Conservation (phyloP, 2,797 vertebrate genomes). For the Allobates femoralis region DNA sequence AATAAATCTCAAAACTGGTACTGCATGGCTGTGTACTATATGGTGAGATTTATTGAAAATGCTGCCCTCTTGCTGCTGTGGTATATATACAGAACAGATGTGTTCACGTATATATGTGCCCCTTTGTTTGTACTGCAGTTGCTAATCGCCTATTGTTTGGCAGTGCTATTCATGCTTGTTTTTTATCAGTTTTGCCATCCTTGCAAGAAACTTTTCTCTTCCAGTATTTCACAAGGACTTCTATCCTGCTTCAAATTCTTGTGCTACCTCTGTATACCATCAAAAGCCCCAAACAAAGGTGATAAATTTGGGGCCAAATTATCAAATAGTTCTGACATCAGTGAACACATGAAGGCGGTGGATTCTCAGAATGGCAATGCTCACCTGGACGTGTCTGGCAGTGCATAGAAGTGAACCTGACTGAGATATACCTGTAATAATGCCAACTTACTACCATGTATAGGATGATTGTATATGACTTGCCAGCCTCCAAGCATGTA, state of each 20-base stretch:
- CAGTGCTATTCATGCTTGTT: constrained; percentile 92
- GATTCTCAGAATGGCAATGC: constrained; percentile 74
- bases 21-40: constrained; percentile 88
- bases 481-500: constrained; percentile 28
- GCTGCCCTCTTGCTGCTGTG: constrained; percentile 88
- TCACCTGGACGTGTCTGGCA: constrained; percentile 72
- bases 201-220: constrained; percentile 91
- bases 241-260: constrained; percentile 81
- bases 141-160: constrained; percentile 84
- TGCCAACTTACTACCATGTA: not conserved
- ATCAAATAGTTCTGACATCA: constrained; percentile 66
- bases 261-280: constrained; percentile 74
- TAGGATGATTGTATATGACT: not conserved
- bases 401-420: constrained; percentile 67
- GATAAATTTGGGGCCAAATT: constrained; percentile 71
- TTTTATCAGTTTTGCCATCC: constrained; percentile 98
- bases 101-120: constrained; percentile 86
- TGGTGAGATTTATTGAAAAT: constrained; percentile 91
- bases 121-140: constrained; percentile 89
- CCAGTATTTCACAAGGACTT: constrained; percentile 84
- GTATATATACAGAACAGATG: constrained; percentile 89
- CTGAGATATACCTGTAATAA: not conserved
- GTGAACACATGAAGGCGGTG: constrained; percentile 66
- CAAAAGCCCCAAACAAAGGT: constrained; percentile 59
- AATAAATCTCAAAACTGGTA: constrained; percentile 95